Percentiles rank a stretch among this genome's conserved stretches.
phyloP scores from a whole-genome alignment of 2,888 invertebrate species.

The Cephonodes hylas region DNA sequence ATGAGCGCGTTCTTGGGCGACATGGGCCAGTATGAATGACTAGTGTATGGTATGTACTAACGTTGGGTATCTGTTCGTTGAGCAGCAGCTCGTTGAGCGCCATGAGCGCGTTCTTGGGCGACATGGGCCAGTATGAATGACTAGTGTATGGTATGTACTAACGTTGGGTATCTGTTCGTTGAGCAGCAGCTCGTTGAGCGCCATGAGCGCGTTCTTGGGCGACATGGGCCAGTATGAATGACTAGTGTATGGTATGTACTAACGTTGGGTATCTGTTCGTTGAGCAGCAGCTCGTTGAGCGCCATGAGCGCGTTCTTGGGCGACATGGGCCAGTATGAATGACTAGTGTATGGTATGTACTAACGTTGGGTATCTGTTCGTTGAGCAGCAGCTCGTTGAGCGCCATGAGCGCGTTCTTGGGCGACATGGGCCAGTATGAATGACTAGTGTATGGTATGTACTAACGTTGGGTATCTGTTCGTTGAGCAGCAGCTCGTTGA shows the following conservation, averaged over 20 bases:
- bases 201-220: slow-evolving; percentile 93
- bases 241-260: slow-evolving; percentile 32
- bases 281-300: slow-evolving; percentile 88
- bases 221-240: slow-evolving; percentile 87
- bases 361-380: slow-evolving; percentile 61
- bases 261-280: slow-evolving; percentile 62
- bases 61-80: slow-evolving; percentile 60
- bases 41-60: slow-evolving; percentile 38
- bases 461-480: slow-evolving; percentile 63
- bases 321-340: slow-evolving; percentile 86
- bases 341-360: too few species aligned
- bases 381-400: slow-evolving; percentile 88
- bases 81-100: slow-evolving; percentile 90
- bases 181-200: slow-evolving; percentile 89
- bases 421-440: slow-evolving; percentile 87
- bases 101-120: slow-evolving; percentile 93
- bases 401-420: slow-evolving; percentile 93
- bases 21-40: too few species aligned
- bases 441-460: too few species aligned
- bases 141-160: slow-evolving; percentile 30
- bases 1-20: slow-evolving; percentile 92
- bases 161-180: slow-evolving; percentile 63
- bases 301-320: slow-evolving; percentile 94
- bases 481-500: slow-evolving; percentile 87
- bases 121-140: too few species aligned